Base-by-base conservation (phyloP, 2,797 vertebrate genomes). In the Cryptoprocta ferox region DNA sequence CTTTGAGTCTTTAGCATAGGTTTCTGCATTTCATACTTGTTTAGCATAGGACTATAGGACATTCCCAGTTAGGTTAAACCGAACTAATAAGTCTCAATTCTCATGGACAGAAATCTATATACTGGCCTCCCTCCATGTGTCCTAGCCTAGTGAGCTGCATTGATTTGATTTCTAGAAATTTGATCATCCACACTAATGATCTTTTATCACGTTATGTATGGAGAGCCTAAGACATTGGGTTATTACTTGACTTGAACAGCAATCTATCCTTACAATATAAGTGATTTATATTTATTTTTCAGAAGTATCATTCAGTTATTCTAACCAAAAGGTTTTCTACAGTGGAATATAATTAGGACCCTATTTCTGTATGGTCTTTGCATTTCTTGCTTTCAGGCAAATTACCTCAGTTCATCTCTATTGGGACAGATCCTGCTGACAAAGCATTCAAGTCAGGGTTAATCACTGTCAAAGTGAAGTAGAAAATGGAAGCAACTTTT, bases 201-300 rank as follows among this genome's bases (percentile, higher is more conserved):
- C 35, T 80, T 94, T 78, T 87, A 91, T 89, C 16, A 82, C 6
- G 71, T 53, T 53, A 30, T 82, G 3, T 91, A 75, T 76, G 28
- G 59, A 70, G 9, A 75, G 53, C 30, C 21, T 4, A 92, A 86
- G 24, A 11, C 56, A 39, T 59, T 24, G 10, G 16, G 15, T 82
- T 82, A 82, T 76, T 68, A 66, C 91, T 91, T 97, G 30, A 14
- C 28, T 89, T 92, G 42, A 89, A 81, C 1, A 79, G 21, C 21
- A 91, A 7, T 66, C 12, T 86, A 6, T 48, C 35, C 30, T 86
- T 87, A 88, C 6, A 96, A 18, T 63, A 42, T 59, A 81, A 61
- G 19, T 84, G 50, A 94, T 71, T 85, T 80, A 84, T 66, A 65
- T 11, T 96, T 87, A 80, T 18, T 87, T 93, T 84, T 94, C 39